Base-by-base conservation (phyloP, 2,797 vertebrate species). In the Muscicapa striata region DNA sequence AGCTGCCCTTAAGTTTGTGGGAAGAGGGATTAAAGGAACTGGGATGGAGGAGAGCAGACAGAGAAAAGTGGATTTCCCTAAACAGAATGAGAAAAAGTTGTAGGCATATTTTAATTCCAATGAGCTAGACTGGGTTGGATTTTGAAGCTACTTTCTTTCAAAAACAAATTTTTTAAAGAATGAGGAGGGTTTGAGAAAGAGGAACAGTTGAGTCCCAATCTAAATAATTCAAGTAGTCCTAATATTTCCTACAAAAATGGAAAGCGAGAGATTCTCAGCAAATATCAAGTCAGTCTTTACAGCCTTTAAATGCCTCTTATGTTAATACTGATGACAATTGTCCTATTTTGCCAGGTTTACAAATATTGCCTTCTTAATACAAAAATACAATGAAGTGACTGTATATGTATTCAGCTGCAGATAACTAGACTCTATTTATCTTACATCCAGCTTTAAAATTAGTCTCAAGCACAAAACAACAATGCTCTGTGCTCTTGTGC, bases 381-480 rank as follows among this genome's bases (percentile, higher is more conserved):
- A 69, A 76, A 89, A 49, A 38, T 29, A 30, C n/a, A 69, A 36
- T 45, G 16, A 26, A 62, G 32, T 54, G 55, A 45, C 48, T 58
- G 38, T 10, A 5, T 45, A 36, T 57, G 4, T 63, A 59, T 32
- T 51, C 26, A 72, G 2, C 52, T 90, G 38, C 51, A 89, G 70
- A 54, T 69, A 69, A 67, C 36, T 36, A 57, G n/a, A 68, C 64
- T 54, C 15, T 78, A n/a, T 75, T 89, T 62, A 52, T 38, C 89
- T 72, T 91, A 85, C 23, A 95, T 58, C 73, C 83, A 76, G 36
- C 76, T 95, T 91, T 91, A 80, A 95, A 95, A 94, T 70, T 34
- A 77, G 22, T 95, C 68, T 90, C 26, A 41, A 91, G 77, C 48
- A 84, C 51, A 93, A 68, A 73, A 30, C 41, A 94, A 40, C 48